Evolutionary conservation across 2,113 vertebrate species (phyloP).

Genomic region (Burhinus bistriatus): DNA sequence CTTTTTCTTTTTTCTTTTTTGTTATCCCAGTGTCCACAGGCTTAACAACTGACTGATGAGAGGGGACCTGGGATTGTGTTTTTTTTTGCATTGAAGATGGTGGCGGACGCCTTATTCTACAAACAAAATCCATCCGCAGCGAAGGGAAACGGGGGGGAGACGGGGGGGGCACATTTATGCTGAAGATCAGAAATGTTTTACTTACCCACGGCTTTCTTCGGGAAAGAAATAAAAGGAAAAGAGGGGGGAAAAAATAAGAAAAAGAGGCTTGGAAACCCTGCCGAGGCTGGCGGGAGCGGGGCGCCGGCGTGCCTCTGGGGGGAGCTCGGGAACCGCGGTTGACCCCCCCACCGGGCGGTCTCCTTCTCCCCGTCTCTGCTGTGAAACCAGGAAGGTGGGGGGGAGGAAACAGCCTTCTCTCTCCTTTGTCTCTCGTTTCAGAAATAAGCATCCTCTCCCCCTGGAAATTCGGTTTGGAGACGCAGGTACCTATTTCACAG

Average conservation of each 20-base stretch:
- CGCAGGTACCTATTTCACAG: background rate
- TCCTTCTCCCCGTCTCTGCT: background rate
- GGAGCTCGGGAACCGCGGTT: constrained; percentile 56
- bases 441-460: background rate
- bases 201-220: background rate
- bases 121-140: background rate
- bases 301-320: constrained; percentile 31
- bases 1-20: background rate
- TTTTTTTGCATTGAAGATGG: background rate
- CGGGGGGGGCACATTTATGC: background rate
- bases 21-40: background rate
- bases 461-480: background rate
- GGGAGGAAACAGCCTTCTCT: background rate
- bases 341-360: background rate
- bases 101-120: background rate
- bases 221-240: background rate
- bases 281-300: background rate
- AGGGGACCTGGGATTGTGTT: background rate
- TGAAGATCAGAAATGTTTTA: background rate
- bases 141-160: background rate
- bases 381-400: background rate
- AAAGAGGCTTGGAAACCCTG: background rate
- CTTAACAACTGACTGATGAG: background rate
- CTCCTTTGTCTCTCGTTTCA: background rate
- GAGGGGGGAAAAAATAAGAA: background rate